phyloP scores from a whole-genome alignment of 2,888 invertebrate species.

The Pheosia gnoma region DNA sequence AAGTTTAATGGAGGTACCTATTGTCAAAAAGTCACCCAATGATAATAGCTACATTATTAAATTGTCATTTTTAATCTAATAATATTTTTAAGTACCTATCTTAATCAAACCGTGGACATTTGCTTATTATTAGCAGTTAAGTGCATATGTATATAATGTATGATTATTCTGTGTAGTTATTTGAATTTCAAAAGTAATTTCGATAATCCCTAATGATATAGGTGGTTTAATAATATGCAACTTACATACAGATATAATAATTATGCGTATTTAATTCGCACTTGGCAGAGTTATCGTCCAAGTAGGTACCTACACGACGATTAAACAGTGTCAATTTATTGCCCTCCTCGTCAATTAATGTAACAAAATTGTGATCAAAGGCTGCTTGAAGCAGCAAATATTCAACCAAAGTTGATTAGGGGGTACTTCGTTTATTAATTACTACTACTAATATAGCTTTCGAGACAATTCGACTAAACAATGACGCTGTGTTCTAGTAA shows the following conservation, averaged over 20 bases:
- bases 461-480: background rate
- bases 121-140: conserved; percentile 5
- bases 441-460: conserved; percentile 5
- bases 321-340: conserved; percentile 61
- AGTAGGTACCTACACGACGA: conserved; percentile 35
- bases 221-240: too few relatives aligned
- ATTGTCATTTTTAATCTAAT: background rate
- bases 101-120: background rate
- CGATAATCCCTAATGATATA: conserved; percentile 8
- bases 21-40: background rate
- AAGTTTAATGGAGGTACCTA: background rate
- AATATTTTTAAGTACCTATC: background rate
- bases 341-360: conserved; percentile 36
- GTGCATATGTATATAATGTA: conserved; percentile 16
- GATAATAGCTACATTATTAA: background rate
- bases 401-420: conserved; percentile 27
- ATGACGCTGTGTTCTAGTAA: background rate
- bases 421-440: conserved; percentile 25
- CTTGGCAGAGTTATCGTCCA: conserved; percentile 55
- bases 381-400: conserved; percentile 42
- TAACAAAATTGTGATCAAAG: conserved; percentile 60
- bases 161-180: conserved; percentile 4
- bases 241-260: conserved; percentile 20
- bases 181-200: conserved; percentile 21
- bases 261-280: conserved; percentile 45